Base-by-base conservation (phyloP, 2,113 vertebrate genomes). In the Cryptomyrus ogoouensis region DNA sequence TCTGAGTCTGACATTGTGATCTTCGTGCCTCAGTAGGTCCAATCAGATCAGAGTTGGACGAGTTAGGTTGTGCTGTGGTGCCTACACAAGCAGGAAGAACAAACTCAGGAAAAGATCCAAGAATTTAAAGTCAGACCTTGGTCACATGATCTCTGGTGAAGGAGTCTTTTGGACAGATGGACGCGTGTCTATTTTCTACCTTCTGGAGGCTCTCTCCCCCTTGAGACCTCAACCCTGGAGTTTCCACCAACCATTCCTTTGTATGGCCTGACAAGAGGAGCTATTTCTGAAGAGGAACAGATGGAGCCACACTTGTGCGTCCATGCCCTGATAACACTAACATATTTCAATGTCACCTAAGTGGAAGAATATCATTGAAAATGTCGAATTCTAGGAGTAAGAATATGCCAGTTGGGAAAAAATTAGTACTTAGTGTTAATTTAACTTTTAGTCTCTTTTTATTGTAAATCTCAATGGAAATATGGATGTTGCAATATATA, bases 261-360 rank as follows among this genome's bases (percentile, higher is more conserved):
- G 93, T 94, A 94, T 93, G 92, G 88, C 90, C 90, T 70, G 94
- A 94, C 91, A 93, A 91, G 93, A 94, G 92, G 93, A 92, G 93
- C 95, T 96, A 95, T 96, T 95, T 96, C 91, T 91, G 94, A 93
- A 90, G 77, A 91, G 90, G 93, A 95, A 95, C 95, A 96, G 95
- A 96, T 96, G 95, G 93, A 56, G 88, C 35, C 85, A 89, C 91
- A 92, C 91, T 93, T 94, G 93, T 92, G 92, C 80, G 88, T 44
- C 8, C 10, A 31, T 83, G 83, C 89, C 83, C 88, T 91, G 70
- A 90, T 52, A 83, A 74, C 50, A 42, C 52, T 49, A 44, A 88
- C 66, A 85, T 47, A 74, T 80, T 77, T 88, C 70, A 90, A 86
- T 44, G 39, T 50, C 52, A 90, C 39, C 19, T 21, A 86, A 47